Conservation (phyloP, 1,140 invertebrate genomes). For the Dinoponera quadriceps region DNA sequence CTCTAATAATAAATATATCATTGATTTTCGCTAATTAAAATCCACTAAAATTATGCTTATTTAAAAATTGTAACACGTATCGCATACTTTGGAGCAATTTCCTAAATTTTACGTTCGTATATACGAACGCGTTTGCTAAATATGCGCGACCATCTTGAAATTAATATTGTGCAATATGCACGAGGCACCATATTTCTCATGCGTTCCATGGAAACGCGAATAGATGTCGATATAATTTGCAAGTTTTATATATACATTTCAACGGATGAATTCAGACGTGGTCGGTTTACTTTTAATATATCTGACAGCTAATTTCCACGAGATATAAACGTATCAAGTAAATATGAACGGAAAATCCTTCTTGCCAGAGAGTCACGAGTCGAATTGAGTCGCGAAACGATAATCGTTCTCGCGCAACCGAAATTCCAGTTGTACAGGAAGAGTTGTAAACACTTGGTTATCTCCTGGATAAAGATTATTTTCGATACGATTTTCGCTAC, state of each 20-base stretch:
- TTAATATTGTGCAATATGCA: slow-evolving; percentile 34
- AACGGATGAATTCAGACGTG: slow-evolving; percentile 18
- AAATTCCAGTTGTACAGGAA: neutral
- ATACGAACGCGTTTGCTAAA: slow-evolving; percentile 41
- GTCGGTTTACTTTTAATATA: slow-evolving; percentile 48
- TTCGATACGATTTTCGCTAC: no score
- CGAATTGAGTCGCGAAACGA: neutral
- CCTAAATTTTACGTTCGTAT: slow-evolving; percentile 16
- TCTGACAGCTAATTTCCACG: slow-evolving; percentile 47
- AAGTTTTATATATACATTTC: slow-evolving; percentile 23
- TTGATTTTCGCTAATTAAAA: neutral
- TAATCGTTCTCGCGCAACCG: slow-evolving; percentile 19
- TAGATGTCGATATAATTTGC: slow-evolving; percentile 45
- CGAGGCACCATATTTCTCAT: slow-evolving; percentile 38
- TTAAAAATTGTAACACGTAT: neutral
- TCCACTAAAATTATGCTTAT: neutral
- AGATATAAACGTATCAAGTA: slow-evolving; percentile 45
- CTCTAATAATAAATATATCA: neutral
- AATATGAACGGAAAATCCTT: slow-evolving; percentile 9
- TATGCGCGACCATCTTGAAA: slow-evolving; percentile 21
- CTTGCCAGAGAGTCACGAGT: slow-evolving; percentile 4
- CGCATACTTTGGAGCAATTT: neutral
- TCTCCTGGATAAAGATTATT: no score
- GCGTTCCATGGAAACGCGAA: slow-evolving; percentile 38
- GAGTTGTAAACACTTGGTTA: no score